Conservation (phyloP, 2,888 invertebrate species). For the Aphrophora alni region DNA sequence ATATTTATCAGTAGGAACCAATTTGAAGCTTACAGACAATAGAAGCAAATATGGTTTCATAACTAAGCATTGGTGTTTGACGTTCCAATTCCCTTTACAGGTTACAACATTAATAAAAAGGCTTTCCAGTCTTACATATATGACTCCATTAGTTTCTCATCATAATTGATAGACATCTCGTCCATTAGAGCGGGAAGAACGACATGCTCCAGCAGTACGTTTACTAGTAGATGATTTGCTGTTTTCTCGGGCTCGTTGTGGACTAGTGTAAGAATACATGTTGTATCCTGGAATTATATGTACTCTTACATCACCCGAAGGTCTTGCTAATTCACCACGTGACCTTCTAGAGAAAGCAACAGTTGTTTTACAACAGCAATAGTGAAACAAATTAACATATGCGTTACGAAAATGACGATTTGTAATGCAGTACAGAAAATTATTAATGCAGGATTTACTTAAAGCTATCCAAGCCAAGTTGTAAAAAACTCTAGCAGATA, state of each 20-base stretch:
- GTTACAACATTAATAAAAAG: neutral
- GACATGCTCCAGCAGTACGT: slow-evolving; percentile 10
- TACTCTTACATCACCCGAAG: slow-evolving; percentile 69
- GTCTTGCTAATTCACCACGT: slow-evolving; percentile 60
- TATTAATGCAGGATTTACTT: slow-evolving; percentile 71
- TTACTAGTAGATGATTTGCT: slow-evolving; percentile 38
- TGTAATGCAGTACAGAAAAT: slow-evolving; percentile 68
- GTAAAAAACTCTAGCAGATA: slow-evolving; percentile 65
- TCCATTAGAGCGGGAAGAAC: slow-evolving; percentile 27
- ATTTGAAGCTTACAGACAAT: neutral
- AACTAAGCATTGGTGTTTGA: neutral
- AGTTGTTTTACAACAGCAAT: slow-evolving; percentile 80
- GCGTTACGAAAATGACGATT: slow-evolving; percentile 74
- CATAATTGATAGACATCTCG: slow-evolving; percentile 39
- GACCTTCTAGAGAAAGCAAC: slow-evolving; percentile 70
- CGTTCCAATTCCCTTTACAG: neutral
- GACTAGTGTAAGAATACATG: slow-evolving; percentile 69
- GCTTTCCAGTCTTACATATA: neutral
- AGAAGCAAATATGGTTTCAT: neutral
- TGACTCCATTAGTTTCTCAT: slow-evolving; percentile 3
- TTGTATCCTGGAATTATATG: slow-evolving; percentile 77
- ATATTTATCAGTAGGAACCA: neutral
- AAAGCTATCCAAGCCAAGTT: slow-evolving; percentile 73
- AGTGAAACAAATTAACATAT: slow-evolving; percentile 76
- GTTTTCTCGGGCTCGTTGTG: slow-evolving; percentile 60